These are phyloP conservation scores for Caprella mutica DNA, from an alignment of 2,888 invertebrate genomes.

Conservation along the genomic window DNA sequence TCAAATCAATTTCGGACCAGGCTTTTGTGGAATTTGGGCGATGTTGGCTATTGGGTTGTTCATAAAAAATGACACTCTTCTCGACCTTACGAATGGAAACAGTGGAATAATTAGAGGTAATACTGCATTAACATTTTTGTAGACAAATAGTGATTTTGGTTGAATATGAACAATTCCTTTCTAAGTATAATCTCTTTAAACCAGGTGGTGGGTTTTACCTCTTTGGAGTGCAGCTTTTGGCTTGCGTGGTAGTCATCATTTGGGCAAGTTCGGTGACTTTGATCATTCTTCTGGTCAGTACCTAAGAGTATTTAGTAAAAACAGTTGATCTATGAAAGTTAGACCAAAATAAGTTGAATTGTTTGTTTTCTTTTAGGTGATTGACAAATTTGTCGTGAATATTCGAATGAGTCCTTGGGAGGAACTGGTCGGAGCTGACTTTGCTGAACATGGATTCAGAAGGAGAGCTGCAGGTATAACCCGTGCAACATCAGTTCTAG, in stretches of 20 bases:
- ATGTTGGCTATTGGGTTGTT: constrained; percentile 78
- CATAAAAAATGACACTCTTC: constrained; percentile 68
- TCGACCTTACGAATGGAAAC: constrained; percentile 57
- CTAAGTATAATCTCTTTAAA: neutral
- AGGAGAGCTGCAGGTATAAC: constrained; percentile 45
- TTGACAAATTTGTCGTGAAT: constrained; percentile 58
- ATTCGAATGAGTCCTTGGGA: constrained; percentile 79
- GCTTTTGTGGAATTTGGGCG: constrained; percentile 49
- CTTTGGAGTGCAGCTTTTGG: constrained; percentile 66
- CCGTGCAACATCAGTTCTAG: constrained; percentile 39
- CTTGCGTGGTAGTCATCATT: constrained; percentile 54
- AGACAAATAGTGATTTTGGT: neutral
- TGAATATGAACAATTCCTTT: neutral
- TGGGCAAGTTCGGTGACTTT: constrained; percentile 68
- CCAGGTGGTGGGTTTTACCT: constrained; percentile 77
- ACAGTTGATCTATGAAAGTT: too few species aligned
- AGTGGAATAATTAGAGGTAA: constrained; percentile 44
- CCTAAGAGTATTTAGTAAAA: too few species aligned
- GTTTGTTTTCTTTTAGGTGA: constrained; percentile 40
- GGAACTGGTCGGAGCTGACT: constrained; percentile 76
- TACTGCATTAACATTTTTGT: too few species aligned
- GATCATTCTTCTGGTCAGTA: constrained; percentile 46
- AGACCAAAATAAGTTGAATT: too few species aligned
- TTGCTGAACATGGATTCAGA: constrained; percentile 71
- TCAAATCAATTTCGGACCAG: neutral